Evolutionary conservation across 1,140 invertebrate genomes (phyloP).

Genomic region (Atta colombica): DNA sequence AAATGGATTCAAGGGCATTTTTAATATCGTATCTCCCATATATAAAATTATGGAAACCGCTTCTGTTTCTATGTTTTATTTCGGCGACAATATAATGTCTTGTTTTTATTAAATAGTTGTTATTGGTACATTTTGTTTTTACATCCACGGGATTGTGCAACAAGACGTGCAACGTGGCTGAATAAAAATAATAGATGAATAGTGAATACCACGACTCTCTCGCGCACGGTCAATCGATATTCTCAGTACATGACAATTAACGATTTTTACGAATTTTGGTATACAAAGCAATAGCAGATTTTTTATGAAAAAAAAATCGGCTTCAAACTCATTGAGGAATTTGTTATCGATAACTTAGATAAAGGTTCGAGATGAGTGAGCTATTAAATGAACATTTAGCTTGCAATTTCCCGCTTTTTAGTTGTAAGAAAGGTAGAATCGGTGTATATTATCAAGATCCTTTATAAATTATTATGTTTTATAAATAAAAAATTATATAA

Average conservation of each 20-base stretch:
- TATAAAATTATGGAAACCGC: conserved; percentile 50
- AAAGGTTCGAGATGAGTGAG: conserved; percentile 2
- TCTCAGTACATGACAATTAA: conserved; percentile 46
- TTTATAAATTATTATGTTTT: too few species aligned
- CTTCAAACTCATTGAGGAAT: not conserved
- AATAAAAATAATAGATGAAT: conserved; percentile 74
- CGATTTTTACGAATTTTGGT: conserved; percentile 31
- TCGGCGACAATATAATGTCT: conserved; percentile 19
- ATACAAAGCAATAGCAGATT: conserved; percentile 16
- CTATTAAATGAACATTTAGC: not conserved
- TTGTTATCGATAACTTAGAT: not conserved
- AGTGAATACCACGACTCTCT: conserved; percentile 38
- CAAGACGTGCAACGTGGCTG: conserved; percentile 51
- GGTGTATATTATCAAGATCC: too few species aligned
- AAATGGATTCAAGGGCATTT: conserved; percentile 33
- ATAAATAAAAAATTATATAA: not conserved
- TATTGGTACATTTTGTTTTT: conserved; percentile 64
- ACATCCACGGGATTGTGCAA: conserved; percentile 53
- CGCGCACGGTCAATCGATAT: conserved; percentile 40
- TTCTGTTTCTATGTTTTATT: conserved; percentile 49
- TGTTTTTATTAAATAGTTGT: conserved; percentile 65
- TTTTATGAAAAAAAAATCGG: conserved; percentile 23
- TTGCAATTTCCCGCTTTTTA: not conserved
- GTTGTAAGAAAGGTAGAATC: not conserved
- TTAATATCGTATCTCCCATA: conserved; percentile 27